Conservation (phyloP, 2,113 vertebrate genomes). For the rabbit (Oryctolagus cuniculus) region mOryCun1.1 NC_091447.1:14317001-14317500, state of each 20-base stretch:
- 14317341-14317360: background rate
- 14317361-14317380: background rate
- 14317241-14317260: background rate
- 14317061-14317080: background rate
- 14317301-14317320: background rate
- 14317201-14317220: background rate
- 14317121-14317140: background rate
- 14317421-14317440: background rate
- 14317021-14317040: background rate
- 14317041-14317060: background rate
- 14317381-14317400: background rate
- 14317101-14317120: background rate
- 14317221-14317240: constrained; percentile 31
- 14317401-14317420: background rate
- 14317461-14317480: constrained; percentile 18
- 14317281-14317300: constrained; percentile 19
- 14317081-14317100: background rate
- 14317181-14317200: background rate
- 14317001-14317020: background rate
- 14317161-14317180: background rate
- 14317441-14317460: background rate
- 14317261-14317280: background rate
- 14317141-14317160: background rate
- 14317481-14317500: constrained; percentile 2
- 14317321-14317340: background rate